phyloP scores from a whole-genome alignment of 92 coral and sea anemone genomes.

The Paramuricea clavata region DNA sequence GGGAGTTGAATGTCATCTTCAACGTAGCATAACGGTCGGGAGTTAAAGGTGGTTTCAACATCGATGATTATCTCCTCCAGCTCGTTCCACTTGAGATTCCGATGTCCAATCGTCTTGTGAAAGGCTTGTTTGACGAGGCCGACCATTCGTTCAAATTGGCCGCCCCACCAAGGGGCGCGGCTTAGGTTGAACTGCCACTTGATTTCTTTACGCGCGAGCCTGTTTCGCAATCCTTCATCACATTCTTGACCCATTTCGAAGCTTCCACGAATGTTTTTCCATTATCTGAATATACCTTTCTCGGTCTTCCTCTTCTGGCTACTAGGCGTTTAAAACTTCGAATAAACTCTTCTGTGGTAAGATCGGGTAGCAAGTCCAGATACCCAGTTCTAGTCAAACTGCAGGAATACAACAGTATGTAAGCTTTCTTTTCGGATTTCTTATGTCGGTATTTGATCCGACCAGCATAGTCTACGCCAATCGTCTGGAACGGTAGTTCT shows the following conservation, averaged over 20 bases:
- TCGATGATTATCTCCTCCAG: background rate
- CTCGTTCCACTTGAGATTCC: background rate
- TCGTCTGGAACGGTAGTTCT: background rate
- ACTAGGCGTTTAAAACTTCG: conserved; percentile 33
- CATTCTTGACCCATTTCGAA: conserved; percentile 27
- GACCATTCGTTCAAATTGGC: background rate
- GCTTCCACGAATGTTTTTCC: conserved; percentile 28
- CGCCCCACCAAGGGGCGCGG: conserved; percentile 17
- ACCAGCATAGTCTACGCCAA: background rate
- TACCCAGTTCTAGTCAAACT: background rate
- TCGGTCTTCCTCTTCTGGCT: conserved; percentile 25
- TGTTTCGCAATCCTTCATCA: conserved; percentile 28
- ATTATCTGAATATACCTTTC: conserved; percentile 39
- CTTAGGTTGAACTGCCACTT: background rate
- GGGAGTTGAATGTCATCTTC: background rate
- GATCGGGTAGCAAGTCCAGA: background rate
- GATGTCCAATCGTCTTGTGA: background rate
- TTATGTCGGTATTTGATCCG: background rate
- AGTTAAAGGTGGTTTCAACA: background rate
- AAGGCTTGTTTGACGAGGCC: background rate
- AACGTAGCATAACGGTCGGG: background rate
- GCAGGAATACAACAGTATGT: background rate
- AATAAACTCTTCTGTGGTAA: conserved; percentile 16
- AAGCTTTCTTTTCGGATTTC: background rate
- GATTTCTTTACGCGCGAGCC: background rate